Conservation (phyloP, 2,797 vertebrate species). For the Austrolebias charrua region DNA sequence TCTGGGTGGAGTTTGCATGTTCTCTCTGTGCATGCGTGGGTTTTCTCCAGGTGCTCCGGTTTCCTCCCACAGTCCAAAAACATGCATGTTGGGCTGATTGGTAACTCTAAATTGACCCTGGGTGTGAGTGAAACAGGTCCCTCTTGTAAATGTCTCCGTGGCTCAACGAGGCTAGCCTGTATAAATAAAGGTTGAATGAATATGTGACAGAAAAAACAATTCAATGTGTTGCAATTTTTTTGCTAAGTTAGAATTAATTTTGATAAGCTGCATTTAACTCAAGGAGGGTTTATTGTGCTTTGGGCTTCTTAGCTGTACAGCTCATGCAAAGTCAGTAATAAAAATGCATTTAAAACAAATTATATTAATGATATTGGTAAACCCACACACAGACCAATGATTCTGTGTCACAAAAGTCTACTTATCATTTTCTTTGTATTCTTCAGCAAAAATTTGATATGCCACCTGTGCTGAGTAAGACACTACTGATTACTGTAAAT, state of each 20-base stretch:
- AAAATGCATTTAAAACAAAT: slow-evolving; percentile 16
- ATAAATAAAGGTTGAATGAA: too few relatives aligned
- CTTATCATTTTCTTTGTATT: slow-evolving; percentile 19
- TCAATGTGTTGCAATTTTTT: not conserved
- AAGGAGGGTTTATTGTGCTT: not conserved
- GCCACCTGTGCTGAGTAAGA: slow-evolving; percentile 24
- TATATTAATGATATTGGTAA: slow-evolving; percentile 2
- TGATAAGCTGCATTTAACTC: slow-evolving; percentile 7
- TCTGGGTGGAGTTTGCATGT: too few relatives aligned
- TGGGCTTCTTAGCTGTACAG: not conserved
- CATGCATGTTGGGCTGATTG: too few relatives aligned
- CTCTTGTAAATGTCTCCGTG: too few relatives aligned
- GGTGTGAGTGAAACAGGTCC: too few relatives aligned
- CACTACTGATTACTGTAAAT: slow-evolving; percentile 13
- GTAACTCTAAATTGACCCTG: too few relatives aligned
- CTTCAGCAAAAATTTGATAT: slow-evolving; percentile 28
- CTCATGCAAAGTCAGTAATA: slow-evolving; percentile 1
- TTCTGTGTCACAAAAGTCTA: slow-evolving; percentile 27
- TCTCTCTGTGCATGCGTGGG: too few relatives aligned
- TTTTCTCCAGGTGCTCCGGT: too few relatives aligned
- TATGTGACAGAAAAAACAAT: not conserved
- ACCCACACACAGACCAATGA: slow-evolving; percentile 8
- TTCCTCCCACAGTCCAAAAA: too few relatives aligned
- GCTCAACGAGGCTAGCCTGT: too few relatives aligned
- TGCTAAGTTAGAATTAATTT: not conserved